Evolutionary conservation across 2,113 vertebrate species (phyloP).

Genomic region (Notechis scutatus): DNA sequence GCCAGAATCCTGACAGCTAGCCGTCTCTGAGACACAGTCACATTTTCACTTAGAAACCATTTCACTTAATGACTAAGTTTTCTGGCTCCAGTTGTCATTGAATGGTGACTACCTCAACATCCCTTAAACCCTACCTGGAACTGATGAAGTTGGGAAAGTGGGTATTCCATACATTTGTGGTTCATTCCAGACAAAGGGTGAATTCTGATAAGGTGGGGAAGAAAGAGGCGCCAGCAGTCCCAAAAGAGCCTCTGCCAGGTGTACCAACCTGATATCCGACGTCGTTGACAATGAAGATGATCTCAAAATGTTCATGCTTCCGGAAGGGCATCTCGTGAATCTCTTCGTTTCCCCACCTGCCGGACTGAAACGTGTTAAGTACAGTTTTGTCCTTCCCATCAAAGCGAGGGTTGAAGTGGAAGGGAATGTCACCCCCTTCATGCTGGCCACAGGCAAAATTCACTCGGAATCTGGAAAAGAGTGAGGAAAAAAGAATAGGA

Average conservation of each 20-base stretch:
- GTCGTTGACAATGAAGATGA: conserved; percentile 60
- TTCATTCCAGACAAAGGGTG: neutral
- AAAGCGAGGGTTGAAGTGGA: conserved; percentile 82
- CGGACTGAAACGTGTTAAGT: conserved; percentile 69
- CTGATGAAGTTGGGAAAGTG: neutral
- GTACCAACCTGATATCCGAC: conserved; percentile 73
- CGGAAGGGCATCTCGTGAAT: conserved; percentile 74
- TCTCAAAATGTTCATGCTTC: conserved; percentile 72
- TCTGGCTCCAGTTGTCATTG: neutral
- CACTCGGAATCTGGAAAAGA: conserved; percentile 67
- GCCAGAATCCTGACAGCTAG: too few relatives aligned
- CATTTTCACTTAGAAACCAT: neutral
- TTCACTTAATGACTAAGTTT: neutral
- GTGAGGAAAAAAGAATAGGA: fast-evolving
- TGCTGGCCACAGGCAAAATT: conserved; percentile 71
- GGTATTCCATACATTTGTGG: neutral
- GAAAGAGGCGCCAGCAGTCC: fast-evolving
- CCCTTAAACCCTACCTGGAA: neutral
- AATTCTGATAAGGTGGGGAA: neutral
- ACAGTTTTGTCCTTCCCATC: conserved; percentile 80
- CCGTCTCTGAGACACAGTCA: too few relatives aligned
- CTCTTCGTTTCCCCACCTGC: conserved; percentile 72
- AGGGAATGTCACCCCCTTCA: conserved; percentile 67
- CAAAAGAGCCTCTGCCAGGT: neutral
- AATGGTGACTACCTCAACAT: neutral